Conservation (phyloP, 2,888 invertebrate species). For the Oxyscelio sp. region DNA sequence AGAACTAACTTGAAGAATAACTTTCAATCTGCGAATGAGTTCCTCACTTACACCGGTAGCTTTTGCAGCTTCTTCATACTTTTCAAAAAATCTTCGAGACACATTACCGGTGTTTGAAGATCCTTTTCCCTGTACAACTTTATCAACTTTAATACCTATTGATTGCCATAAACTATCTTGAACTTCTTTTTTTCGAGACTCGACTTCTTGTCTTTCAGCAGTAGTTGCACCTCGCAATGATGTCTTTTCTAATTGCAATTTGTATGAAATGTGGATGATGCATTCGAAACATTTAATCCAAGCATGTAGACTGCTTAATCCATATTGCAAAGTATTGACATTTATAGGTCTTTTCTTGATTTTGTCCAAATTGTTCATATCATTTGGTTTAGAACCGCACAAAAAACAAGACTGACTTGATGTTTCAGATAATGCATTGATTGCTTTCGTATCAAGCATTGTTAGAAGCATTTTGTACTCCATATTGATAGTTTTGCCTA, state of each 20-base stretch:
- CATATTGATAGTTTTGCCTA: background rate
- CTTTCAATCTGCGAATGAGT: slow-evolving; percentile 11
- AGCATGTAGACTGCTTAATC: slow-evolving; percentile 30
- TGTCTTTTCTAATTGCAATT: slow-evolving; percentile 19
- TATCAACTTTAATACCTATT: slow-evolving; percentile 37
- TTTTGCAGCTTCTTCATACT: slow-evolving; percentile 7
- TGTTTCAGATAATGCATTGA: slow-evolving; percentile 25
- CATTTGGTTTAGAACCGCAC: slow-evolving; percentile 33
- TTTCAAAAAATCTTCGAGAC: slow-evolving; percentile 28
- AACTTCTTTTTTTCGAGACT: slow-evolving; percentile 10
- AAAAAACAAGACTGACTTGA: slow-evolving; percentile 36
- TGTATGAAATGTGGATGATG: slow-evolving; percentile 25
- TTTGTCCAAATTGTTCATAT: slow-evolving; percentile 46
- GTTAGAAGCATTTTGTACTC: slow-evolving; percentile 21
- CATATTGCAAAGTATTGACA: slow-evolving; percentile 22
- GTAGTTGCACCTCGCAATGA: slow-evolving; percentile 1
- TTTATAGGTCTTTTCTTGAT: background rate
- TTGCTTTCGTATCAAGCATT: slow-evolving; percentile 35
- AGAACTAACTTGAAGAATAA: slow-evolving; percentile 15
- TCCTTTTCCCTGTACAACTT: slow-evolving; percentile 46
- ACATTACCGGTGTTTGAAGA: slow-evolving; percentile 42
- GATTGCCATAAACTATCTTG: slow-evolving; percentile 7
- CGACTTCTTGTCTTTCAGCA: background rate
- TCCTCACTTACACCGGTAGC: slow-evolving; percentile 28
- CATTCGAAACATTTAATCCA: slow-evolving; percentile 34